A percentile compares a stretch with the other conserved stretches of the same genome.
These are phyloP conservation scores for Isaurus tuberculatus DNA, from an alignment of 92 coral and sea anemone genomes.

Conservation along the genomic window DNA sequence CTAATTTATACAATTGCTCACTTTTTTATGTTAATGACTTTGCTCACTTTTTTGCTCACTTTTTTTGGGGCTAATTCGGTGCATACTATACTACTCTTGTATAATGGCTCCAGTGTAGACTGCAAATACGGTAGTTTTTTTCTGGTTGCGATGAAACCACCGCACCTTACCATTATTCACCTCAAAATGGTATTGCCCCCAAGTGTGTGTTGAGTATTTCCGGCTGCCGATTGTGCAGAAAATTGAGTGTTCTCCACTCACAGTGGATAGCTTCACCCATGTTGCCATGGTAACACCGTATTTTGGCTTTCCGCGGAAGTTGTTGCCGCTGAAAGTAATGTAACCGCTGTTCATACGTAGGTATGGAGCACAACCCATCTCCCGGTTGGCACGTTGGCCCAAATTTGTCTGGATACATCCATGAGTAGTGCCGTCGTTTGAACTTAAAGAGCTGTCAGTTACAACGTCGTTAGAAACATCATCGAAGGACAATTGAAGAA, in stretches of 20 bases:
- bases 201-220: conserved; percentile 2
- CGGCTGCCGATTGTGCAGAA: conserved; percentile 32
- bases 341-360: conserved; percentile 51
- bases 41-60: too few species aligned
- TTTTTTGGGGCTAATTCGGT: too few species aligned
- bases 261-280: conserved; percentile 34
- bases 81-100: too few species aligned
- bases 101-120: conserved; percentile 4
- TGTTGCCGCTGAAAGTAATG: conserved; percentile 41
- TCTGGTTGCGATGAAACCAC: conserved; percentile 38
- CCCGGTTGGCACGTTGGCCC: conserved; percentile 39
- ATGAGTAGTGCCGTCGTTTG: conserved; percentile 37
- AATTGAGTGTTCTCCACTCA: neutral
- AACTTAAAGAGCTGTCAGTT: conserved; percentile 19
- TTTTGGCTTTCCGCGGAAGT: conserved; percentile 8
- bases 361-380: conserved; percentile 50
- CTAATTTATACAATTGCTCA: too few species aligned
- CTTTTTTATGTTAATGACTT: too few species aligned
- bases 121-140: neutral
- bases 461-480: conserved; percentile 38
- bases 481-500: conserved; percentile 39
- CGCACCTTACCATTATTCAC: conserved; percentile 27
- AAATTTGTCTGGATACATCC: conserved; percentile 18
- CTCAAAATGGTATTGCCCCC: conserved; percentile 42
- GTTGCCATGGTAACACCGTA: conserved; percentile 29